phyloP scores from a whole-genome alignment of 2,113 vertebrate genomes.

The Bubalus kerabau region DNA sequence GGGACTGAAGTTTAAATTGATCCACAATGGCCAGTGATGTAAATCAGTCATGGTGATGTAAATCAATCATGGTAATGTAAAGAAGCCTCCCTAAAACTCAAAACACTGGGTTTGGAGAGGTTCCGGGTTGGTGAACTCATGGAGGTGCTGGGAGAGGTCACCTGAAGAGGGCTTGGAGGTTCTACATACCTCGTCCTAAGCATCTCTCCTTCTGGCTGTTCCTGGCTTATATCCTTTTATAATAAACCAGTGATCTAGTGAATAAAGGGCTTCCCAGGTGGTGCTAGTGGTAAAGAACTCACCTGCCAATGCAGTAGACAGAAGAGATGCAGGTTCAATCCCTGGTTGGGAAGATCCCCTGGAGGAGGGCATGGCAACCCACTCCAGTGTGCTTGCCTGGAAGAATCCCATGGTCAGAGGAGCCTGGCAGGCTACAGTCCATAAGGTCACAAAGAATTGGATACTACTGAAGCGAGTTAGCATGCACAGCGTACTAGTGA shows the following conservation, averaged over 20 bases:
- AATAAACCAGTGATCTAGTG: neutral
- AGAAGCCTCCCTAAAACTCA: neutral
- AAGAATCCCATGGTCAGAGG: neutral
- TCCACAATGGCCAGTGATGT: neutral
- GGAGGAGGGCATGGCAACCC: neutral
- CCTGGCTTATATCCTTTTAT: neutral
- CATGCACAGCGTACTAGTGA: neutral
- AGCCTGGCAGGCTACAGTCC: neutral
- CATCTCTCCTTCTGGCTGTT: neutral
- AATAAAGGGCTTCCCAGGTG: neutral
- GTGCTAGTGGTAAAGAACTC: neutral
- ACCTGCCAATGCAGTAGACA: neutral
- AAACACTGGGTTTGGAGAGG: neutral
- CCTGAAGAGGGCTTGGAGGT: fast-evolving
- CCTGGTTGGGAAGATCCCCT: neutral
- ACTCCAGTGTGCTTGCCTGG: neutral
- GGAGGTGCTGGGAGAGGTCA: neutral
- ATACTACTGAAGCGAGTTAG: neutral
- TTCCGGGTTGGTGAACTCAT: neutral
- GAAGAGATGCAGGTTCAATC: neutral
- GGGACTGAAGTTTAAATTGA: neutral
- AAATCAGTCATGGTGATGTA: neutral
- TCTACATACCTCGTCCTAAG: neutral
- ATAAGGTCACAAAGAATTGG: neutral
- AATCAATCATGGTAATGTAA: neutral